Base-by-base conservation (phyloP, 2,888 invertebrate species). In the Tinea semifulvella region DNA sequence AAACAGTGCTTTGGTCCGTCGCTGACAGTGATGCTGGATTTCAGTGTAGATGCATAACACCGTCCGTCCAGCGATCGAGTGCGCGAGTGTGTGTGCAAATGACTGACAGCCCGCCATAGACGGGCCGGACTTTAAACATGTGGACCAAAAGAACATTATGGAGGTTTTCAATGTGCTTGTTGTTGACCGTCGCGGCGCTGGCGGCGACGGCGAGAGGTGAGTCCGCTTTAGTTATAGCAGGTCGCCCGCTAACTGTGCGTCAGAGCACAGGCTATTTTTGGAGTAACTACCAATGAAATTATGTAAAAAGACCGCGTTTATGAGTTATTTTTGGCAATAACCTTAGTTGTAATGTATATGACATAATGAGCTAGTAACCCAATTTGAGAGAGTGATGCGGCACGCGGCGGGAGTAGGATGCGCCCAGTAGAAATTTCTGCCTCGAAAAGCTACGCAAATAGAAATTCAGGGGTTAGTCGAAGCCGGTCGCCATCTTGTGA, bases 301-400 rank as follows among this genome's bases (percentile, higher is more conserved):
- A 81, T 81, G 81, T 82, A 81, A 81, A 82, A 81, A 79, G 74
- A 75, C 70, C 72, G 66, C 70, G 71, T 73, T 73, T 72, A 70
- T 67, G 68, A 60, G 65, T 76, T 79, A 79, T 80, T 80, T 79
- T 70, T 65, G 72, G 75, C 67, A 55, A 65, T 75, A 79, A 72
- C 77, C 73, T 75, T 71, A 74, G 68, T 60, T 57, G 61, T 66
- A 63, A 63, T 66, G 67, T 60, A 56, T 62, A 61, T 63, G 64
- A 66, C 68, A 67, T 65, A 68, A 63, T 63, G 67, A 63, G 65
- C 67, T 54, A 65, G 57, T 69, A 65, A 70, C 67, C 71, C 56
- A 69, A 53, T 61, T 63, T 16, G 17, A 11, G 17, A 7, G 11
- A 4, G 2, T 1, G 26, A 43, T 11, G 36, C n/a, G 35, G 25